Evolutionary conservation across 2,888 invertebrate genomes (phyloP).

Genomic region (Melinaea menophilus): DNA sequence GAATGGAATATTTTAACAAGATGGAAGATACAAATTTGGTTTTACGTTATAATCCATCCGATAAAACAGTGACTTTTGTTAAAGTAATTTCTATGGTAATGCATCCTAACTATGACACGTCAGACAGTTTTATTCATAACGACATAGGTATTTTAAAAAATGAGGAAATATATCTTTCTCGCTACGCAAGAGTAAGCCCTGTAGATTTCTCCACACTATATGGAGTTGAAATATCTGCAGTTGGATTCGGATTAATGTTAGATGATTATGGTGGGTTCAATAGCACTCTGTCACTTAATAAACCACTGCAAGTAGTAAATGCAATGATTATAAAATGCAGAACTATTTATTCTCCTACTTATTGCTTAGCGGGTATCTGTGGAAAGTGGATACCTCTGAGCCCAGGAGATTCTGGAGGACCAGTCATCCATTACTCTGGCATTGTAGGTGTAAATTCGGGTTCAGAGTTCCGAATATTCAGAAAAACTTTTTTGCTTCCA

Average conservation of each 20-base stretch:
- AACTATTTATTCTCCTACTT: neutral
- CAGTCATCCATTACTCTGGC: conserved; percentile 14
- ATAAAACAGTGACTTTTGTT: neutral
- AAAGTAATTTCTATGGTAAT: conserved; percentile 7
- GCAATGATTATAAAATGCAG: conserved; percentile 11
- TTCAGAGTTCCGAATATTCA: neutral
- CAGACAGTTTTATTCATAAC: neutral
- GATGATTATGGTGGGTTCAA: neutral
- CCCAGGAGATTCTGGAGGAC: conserved; percentile 18
- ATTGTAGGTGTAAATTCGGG: conserved; percentile 12
- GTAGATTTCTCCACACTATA: conserved; percentile 14
- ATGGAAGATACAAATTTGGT: neutral
- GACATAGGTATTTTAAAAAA: conserved; percentile 16
- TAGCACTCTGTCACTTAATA: conserved; percentile 6
- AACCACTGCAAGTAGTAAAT: conserved; percentile 17
- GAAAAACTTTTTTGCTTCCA: neutral
- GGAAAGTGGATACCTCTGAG: conserved; percentile 9
- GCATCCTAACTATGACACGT: conserved; percentile 1
- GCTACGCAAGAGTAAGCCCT: conserved; percentile 13
- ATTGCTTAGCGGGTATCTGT: conserved; percentile 13
- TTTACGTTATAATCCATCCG: neutral
- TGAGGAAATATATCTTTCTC: conserved; percentile 6
- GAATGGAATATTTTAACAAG: neutral
- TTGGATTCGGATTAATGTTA: conserved; percentile 12
- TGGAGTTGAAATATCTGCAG: conserved; percentile 7